phyloP scores from a whole-genome alignment of 2,888 invertebrate species.

The Neocrepidodera transversa region DNA sequence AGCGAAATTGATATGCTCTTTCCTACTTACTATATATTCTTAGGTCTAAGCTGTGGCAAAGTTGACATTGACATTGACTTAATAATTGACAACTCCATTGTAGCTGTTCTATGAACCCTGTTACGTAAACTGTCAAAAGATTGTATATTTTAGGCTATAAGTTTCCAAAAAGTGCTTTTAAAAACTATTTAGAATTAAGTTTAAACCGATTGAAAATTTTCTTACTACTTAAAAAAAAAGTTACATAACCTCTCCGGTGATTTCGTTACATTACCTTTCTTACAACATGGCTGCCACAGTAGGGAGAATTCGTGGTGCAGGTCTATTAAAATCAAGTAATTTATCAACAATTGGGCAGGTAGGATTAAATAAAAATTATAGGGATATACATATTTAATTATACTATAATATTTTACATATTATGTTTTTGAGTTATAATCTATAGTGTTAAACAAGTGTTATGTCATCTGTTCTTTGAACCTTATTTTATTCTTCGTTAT shows the following conservation, averaged over 20 bases:
- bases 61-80: background rate
- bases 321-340: slow-evolving; percentile 79
- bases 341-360: slow-evolving; percentile 76
- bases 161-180: slow-evolving; percentile 15
- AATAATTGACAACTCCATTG: background rate
- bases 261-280: slow-evolving; percentile 41
- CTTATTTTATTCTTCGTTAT: too few species aligned
- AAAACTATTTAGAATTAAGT: slow-evolving; percentile 25
- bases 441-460: slow-evolving; percentile 31
- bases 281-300: slow-evolving; percentile 88
- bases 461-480: slow-evolving; percentile 42
- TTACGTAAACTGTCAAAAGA: slow-evolving; percentile 57
- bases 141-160: slow-evolving; percentile 12
- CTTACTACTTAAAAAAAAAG: background rate
- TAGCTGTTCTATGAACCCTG: slow-evolving; percentile 9
- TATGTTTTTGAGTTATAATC: too few species aligned
- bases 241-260: background rate
- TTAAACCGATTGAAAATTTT: background rate
- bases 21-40: too few species aligned
- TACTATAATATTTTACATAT: too few species aligned
- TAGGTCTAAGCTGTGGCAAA: too few species aligned
- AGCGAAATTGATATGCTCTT: too few species aligned
- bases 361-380: slow-evolving; percentile 50
- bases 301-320: slow-evolving; percentile 85
- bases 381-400: too few species aligned